A percentile compares a stretch with the other conserved stretches of the same genome.
Evolutionary conservation across 2,888 invertebrate genomes (phyloP).

Genomic region (Micoletzkya japonica): DNA sequence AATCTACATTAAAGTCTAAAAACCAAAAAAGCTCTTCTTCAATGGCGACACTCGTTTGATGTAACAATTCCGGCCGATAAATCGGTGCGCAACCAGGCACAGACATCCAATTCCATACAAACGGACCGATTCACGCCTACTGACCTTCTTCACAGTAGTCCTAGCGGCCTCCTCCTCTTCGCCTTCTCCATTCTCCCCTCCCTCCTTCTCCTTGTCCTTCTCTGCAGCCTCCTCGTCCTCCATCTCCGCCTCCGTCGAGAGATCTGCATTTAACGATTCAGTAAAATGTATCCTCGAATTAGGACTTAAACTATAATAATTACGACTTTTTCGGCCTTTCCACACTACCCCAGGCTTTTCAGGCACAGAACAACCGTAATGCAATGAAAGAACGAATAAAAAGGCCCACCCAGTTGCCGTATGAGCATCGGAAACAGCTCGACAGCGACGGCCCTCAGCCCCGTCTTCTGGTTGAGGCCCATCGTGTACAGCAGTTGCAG

Average conservation of each 20-base stretch:
- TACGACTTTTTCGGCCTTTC: too few relatives aligned
- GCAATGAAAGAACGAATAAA: too few relatives aligned
- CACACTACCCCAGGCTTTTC: too few relatives aligned
- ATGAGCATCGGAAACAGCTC: slow-evolving; percentile 19
- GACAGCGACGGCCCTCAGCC: slow-evolving; percentile 1
- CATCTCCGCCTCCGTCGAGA: not conserved
- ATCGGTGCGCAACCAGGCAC: too few relatives aligned
- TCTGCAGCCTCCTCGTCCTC: not conserved
- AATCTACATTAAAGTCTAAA: not conserved
- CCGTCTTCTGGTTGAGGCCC: not conserved
- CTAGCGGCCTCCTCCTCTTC: not conserved
- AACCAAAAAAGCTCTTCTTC: too few relatives aligned
- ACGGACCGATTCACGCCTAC: too few relatives aligned
- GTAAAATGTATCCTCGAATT: not conserved
- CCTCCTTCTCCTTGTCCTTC: not conserved
- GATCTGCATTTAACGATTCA: not conserved
- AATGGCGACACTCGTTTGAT: too few relatives aligned
- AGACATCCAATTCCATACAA: too few relatives aligned
- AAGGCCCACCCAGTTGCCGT: not conserved
- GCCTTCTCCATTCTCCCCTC: too few relatives aligned
- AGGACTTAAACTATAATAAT: not conserved
- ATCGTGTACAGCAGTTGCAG: slow-evolving; percentile 16
- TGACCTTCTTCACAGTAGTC: too few relatives aligned
- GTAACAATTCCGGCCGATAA: too few relatives aligned
- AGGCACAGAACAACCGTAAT: not conserved